These are phyloP conservation scores for Chesias legatella DNA, from an alignment of 2,888 invertebrate genomes.

Conservation along the genomic window DNA sequence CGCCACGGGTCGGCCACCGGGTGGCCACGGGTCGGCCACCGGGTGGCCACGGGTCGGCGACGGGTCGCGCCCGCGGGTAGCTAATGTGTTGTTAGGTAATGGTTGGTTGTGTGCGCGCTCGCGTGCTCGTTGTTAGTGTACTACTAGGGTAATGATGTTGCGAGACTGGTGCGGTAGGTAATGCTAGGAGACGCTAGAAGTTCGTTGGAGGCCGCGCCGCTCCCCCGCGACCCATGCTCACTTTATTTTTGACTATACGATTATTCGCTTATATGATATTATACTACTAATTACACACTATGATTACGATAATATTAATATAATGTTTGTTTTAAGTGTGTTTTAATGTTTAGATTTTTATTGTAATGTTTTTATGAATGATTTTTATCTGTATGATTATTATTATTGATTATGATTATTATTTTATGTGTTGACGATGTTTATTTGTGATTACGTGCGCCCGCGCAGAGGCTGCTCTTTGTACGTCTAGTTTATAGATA, in stretches of 20 bases:
- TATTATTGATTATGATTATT: slow-evolving; percentile 74
- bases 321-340: slow-evolving; percentile 81
- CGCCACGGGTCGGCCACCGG: slow-evolving; percentile 25
- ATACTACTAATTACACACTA: slow-evolving; percentile 77
- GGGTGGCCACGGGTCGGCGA: slow-evolving; percentile 21
- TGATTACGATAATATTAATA: slow-evolving; percentile 80
- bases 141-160: not conserved
- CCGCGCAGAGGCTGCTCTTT: slow-evolving; percentile 68
- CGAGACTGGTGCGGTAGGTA: slow-evolving; percentile 1
- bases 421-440: slow-evolving; percentile 80
- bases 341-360: slow-evolving; percentile 81
- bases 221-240: slow-evolving; percentile 71
- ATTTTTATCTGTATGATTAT: slow-evolving; percentile 81
- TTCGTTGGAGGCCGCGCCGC: slow-evolving; percentile 39
- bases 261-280: slow-evolving; percentile 79
- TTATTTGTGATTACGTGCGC: slow-evolving; percentile 76
- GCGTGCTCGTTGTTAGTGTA: slow-evolving; percentile 4
- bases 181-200: slow-evolving; percentile 10
- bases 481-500: slow-evolving; percentile 65
- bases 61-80: slow-evolving; percentile 34
- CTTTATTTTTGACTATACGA: slow-evolving; percentile 79
- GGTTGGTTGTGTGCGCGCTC: slow-evolving; percentile 17
- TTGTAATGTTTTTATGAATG: slow-evolving; percentile 81
- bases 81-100: slow-evolving; percentile 44
- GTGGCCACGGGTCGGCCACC: slow-evolving; percentile 40